Evolutionary conservation across 2,888 invertebrate species (phyloP), one percentile per base, ranked within the genome.

Genomic region (Cybosia mesomella): DNA sequence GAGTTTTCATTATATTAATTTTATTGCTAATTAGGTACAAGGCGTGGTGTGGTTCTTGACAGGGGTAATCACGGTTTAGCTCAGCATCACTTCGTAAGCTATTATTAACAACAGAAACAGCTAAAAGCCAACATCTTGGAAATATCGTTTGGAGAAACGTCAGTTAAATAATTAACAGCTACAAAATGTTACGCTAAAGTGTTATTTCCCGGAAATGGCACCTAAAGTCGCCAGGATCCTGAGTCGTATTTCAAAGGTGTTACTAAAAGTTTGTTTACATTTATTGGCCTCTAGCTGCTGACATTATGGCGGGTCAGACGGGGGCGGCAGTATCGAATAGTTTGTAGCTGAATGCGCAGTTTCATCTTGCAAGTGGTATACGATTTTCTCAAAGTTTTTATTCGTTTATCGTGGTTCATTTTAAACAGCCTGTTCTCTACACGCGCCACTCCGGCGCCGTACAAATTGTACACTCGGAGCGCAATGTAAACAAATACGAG

Each of bases 181-280:
- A 74, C 72, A 74, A 77, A 79, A 77, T 76, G 78, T 79, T 79
- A 77, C 68, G 58, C 36, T 76, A 74, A 83, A 82, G 87, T 87
- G 87, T 81, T 77, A 88, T 82, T 88, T 91, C 89, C 89, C 83
- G 90, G 91, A 91, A 89, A 84, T 84, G 64, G 63, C 86, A 80
- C 84, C 78, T 78, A 66, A 65, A 71, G 67, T 62, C 34, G n/a
- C 15, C 28, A 34, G 73, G 82, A 77, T 77, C 76, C 71, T 79
- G 77, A 77, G 75, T 67, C 74, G 80, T 75, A 80, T 76, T 79
- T 76, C 76, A 82, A 75, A 82, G 80, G 83, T 80, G 72, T 69
- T 78, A 69, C 70, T 74, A 76, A 81, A 68, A 77, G 79, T 83
- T 84, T 85, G 84, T 89, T 87, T 85, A 87, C 85, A 85, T 87